Evolutionary conservation across 2,797 vertebrate species (phyloP), one percentile per base, ranked within the genome.

Genomic region (Protonibea diacanthus): DNA sequence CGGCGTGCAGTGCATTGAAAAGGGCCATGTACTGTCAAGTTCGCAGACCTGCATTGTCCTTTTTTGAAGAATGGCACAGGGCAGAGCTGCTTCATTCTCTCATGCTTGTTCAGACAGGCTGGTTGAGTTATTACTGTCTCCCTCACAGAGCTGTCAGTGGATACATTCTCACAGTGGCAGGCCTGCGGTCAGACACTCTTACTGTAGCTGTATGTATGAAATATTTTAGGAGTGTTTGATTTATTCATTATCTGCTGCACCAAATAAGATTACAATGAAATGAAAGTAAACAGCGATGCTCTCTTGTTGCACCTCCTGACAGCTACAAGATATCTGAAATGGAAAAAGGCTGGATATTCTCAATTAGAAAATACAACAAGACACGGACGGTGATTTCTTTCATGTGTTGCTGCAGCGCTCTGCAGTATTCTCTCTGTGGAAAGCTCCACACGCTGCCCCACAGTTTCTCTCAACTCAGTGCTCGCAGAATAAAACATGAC

Each of bases 401-500:
- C 15, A 5, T 45, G 66, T 73, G 70, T 20, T 44, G 49, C 71
- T 65, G 86, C 74, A 64, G 75, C 40, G 0, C 40, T 51, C 51
- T 8, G 2, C 75, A 47, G 79, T 59, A 21, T 71, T 76, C 74
- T 80, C 59, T 78, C 66, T 76, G 73, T 65, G 51, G 42, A 85
- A 60, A 84, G 61, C 63, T 73, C 71, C 66, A 80, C 80, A 25
- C 11, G 5, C 66, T 70, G 73, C 49, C 40, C 44, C 47, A 20
- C 57, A 59, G 74, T 71, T 76, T 18, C 76, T 75, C 74, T 79
- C 74, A 20, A 23, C 71, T 83, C 80, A 82, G 47, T 9, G 27
- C 70, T 72, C 25, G n/a, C 53, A 70, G 77, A 86, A 88, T 86
- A 74, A 83, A 89, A 83, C 61, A 62, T 78, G 70, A 85, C 81